Conservation (phyloP, 2,797 vertebrate genomes). For the Fistularia commersonii region DNA sequence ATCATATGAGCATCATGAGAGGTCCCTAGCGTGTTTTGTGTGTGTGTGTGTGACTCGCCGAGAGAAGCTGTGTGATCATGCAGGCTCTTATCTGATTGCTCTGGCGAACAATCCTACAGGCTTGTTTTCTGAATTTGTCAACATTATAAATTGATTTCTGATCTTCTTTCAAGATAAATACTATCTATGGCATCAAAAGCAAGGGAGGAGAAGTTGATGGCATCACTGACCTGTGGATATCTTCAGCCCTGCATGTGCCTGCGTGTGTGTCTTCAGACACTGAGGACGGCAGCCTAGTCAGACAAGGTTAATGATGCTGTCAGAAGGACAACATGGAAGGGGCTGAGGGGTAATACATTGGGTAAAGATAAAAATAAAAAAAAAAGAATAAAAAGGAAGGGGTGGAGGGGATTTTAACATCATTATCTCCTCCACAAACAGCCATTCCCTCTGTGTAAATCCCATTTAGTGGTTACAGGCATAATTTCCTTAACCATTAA, state of each 20-base stretch:
- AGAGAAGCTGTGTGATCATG: conserved; percentile 21
- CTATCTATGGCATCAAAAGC: no score
- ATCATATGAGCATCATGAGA: conserved; percentile 42
- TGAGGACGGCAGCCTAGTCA: conserved; percentile 7
- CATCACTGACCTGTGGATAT: background rate
- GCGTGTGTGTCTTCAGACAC: conserved; percentile 3
- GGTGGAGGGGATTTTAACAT: no score
- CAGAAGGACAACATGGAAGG: conserved; percentile 1
- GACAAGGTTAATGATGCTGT: conserved; percentile 47
- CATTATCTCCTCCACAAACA: no score
- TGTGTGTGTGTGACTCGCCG: background rate
- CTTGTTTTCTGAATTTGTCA: conserved; percentile 8
- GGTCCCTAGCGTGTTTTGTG: background rate
- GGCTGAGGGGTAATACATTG: background rate
- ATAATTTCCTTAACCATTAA: no score
- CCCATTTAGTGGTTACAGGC: no score
- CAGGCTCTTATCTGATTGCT: conserved; percentile 27
- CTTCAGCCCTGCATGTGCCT: conserved; percentile 1
- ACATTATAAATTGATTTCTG: conserved; percentile 12
- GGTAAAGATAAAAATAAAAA: background rate
- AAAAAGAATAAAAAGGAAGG: background rate
- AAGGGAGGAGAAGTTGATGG: background rate
- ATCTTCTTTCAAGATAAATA: no score
- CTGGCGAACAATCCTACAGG: conserved; percentile 3
- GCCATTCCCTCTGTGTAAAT: no score